Evolutionary conservation across 2,797 vertebrate genomes (phyloP), one percentile per base, ranked within the genome.

Genomic region (Lateolabrax maculatus): DNA sequence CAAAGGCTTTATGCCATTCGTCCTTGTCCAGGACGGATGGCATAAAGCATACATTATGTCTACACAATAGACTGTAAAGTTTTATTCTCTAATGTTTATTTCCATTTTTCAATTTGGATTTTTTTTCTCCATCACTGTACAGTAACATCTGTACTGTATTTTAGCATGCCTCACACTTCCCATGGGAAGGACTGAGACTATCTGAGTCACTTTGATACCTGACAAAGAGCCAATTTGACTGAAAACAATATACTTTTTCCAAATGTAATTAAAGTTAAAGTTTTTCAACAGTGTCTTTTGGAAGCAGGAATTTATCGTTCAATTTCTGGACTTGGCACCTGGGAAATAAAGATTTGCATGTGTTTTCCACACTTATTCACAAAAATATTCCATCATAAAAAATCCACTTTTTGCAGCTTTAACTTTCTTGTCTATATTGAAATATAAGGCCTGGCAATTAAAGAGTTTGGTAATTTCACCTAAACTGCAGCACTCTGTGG

Each of bases 51-150:
- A 52, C 6, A 2, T 27, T 9, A 51, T 39, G 53, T 25, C n/a
- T 60, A 7, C 48, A 75, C 27, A 5, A 69, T 51, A 52, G 10
- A 75, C 25, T 46, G 15, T 34, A 21, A 52, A 58, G 34, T 41
- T 68, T 55, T 23, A 71, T 52, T 71, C 73, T 55, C 5, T 7
- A 8, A 18, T 57, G 19, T 73, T 73, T 71, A 61, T 77, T 70
- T 71, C 36, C 18, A 41, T 31, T 52, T 49, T 19, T 49, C 49
- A 65, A 9, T 25, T 36, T 55, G 2, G 13, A 61, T 34, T 43
- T 48, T 55, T 48, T 29, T 52, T 27, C 61, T 46, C 29, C 21
- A 15, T 64, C 21, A 41, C 55, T n/a, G n/a, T n/a, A n/a, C n/a
- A n/a, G n/a, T n/a, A n/a, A n/a, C n/a, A n/a, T n/a, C n/a, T n/a